Base-by-base conservation (phyloP, 2,113 vertebrate genomes). In the Brachyhypopomus occidentalis region DNA sequence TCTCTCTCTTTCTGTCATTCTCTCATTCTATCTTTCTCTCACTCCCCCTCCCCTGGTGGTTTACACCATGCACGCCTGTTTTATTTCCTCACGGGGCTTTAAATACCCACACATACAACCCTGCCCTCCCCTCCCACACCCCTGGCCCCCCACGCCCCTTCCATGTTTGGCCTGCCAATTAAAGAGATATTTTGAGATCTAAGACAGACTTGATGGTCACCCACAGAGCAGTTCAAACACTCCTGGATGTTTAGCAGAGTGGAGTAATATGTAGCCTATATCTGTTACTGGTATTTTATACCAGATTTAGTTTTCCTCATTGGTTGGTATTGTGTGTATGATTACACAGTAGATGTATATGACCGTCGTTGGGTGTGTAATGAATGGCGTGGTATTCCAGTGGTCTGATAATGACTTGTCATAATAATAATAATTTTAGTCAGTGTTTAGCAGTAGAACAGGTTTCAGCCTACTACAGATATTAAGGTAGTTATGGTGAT, bases 91-190 rank as follows among this genome's bases (percentile, higher is more conserved):
- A 4, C 27, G 25, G 67, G 76, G 82, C 89, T 90, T 90, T 86
- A 91, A 91, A 91, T 92, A 91, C 79, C 87, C 81, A 4, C 83
- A n/a, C 86, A 88, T 83, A 89, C 90, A 89, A n/a, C n/a, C n/a
- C n/a, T n/a, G n/a, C n/a, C n/a, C n/a, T n/a, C n/a, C n/a, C n/a
- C n/a, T n/a, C n/a, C n/a, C n/a, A n/a, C n/a, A n/a, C n/a, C n/a
- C n/a, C n/a, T n/a, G n/a, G n/a, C n/a, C n/a, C n/a, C n/a, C n/a
- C n/a, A n/a, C n/a, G 84, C 56, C 2, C 12, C 4, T 64, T 83
- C 74, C 83, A 82, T 84, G 52, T 88, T 84, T 74, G 79, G 82
- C 62, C 55, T 58, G 79, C 67, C 85, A 89, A 88, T 91, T 90
- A 91, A 88, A 85, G 16, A 2, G 81, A 78, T 92, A 90, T 92